Evolutionary conservation across 2,797 vertebrate species (phyloP), one percentile per base, ranked within the genome.

Genomic region (Sorex maritimensis): DNA sequence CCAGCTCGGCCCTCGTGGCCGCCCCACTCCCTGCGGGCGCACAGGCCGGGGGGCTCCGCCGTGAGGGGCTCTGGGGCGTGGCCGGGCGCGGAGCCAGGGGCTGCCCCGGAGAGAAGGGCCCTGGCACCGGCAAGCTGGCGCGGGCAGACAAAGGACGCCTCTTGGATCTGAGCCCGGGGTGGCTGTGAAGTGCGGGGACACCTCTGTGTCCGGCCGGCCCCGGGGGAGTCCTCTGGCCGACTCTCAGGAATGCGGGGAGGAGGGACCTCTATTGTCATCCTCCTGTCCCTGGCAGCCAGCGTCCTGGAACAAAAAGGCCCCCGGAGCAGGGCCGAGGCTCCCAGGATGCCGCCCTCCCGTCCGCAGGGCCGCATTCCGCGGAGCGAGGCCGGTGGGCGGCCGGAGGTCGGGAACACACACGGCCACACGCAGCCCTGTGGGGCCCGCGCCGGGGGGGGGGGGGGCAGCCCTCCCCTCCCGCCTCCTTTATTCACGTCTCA

Each of bases 401-500:
- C 81, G 69, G 94, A 72, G 88, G 86, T 72, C 44, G 73, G 71
- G 41, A n/a, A 69, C 23, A 58, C 71, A 49, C 12, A 65, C 6
- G 65, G 7, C 52, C 23, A 58, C 71, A 49, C 12, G 68, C 6
- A 65, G 7, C 52, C 7, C 46, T 63, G 68, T 1, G 19, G 14
- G 26, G 55, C 21, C 72, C 80, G 28, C 15, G 24, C 81, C 55
- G 44, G 49, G 41, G 12, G 49, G 75, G 68, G 0, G 24, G 61
- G 69, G 6, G n/a, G 61, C 5, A 6, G 41, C 38, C 73, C 58
- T 80, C 74, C 77, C 28, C 6, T 34, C 10, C 88, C 6, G 10
- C 84, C 89, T 91, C 92, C 87, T 92, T 79, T 28, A 91, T 93
- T 88, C 81, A 58, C 89, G 23, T 93, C 83, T 87, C 92, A 94